Conservation (phyloP, 2,888 invertebrate genomes). For the Drosophila austrosaltans region DNA sequence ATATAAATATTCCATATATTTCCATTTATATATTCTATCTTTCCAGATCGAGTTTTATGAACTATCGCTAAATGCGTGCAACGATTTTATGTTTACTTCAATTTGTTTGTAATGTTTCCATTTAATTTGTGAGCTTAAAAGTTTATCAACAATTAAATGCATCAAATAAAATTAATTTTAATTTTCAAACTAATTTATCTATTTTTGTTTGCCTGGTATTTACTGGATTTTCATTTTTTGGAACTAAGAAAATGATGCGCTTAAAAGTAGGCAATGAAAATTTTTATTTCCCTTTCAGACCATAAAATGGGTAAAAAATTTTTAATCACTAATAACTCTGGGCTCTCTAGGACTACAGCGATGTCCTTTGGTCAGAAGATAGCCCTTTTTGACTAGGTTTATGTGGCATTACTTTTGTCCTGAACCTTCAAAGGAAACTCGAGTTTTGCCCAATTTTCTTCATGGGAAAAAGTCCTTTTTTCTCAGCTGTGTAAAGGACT, state of each 20-base stretch:
- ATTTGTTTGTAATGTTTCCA: slow-evolving; percentile 28
- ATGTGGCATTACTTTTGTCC: too few relatives aligned
- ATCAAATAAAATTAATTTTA: slow-evolving; percentile 1
- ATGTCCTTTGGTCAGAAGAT: too few relatives aligned
- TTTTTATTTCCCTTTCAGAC: neutral
- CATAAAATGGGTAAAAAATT: too few relatives aligned
- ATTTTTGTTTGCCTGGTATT: neutral
- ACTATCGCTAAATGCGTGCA: slow-evolving; percentile 49
- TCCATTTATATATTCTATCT: neutral
- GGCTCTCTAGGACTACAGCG: too few relatives aligned
- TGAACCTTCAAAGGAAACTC: too few relatives aligned
- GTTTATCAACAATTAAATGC: neutral
- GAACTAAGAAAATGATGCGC: neutral
- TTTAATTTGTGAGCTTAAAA: slow-evolving; percentile 12
- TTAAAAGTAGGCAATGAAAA: neutral
- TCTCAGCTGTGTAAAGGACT: too few relatives aligned
- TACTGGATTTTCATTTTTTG: neutral
- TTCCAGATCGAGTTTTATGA: slow-evolving; percentile 66
- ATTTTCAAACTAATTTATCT: neutral
- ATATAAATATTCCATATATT: accelerated
- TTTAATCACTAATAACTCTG: too few relatives aligned
- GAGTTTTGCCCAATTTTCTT: too few relatives aligned
- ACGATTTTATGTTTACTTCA: slow-evolving; percentile 1
- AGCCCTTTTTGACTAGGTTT: too few relatives aligned
- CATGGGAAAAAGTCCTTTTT: too few relatives aligned